These are phyloP conservation scores for Asobara japonica DNA, from an alignment of 1,140 invertebrate genomes.

Conservation along the genomic window DNA sequence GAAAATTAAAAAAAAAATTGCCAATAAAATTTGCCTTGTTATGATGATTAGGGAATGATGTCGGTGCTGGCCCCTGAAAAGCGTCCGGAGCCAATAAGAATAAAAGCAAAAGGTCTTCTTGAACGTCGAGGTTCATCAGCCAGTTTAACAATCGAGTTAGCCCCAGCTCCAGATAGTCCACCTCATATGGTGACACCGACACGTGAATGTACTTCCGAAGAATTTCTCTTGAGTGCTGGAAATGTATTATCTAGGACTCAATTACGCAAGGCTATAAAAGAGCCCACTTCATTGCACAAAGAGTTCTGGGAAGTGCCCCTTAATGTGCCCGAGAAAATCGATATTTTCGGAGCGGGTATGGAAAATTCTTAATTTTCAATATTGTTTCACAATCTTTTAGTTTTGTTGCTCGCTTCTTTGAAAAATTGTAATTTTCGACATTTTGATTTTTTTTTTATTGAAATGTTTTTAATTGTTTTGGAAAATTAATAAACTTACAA, in stretches of 20 bases:
- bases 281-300: conserved; percentile 75
- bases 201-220: conserved; percentile 70
- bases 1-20: conserved; percentile 2
- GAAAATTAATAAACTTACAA: too few relatives aligned
- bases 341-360: conserved; percentile 86
- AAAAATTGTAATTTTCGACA: too few relatives aligned
- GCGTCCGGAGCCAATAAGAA: conserved; percentile 64
- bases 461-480: too few relatives aligned
- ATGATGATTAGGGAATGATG: conserved; percentile 48
- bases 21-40: too few relatives aligned
- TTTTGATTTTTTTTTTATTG: too few relatives aligned
- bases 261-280: conserved; percentile 72
- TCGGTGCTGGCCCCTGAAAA: conserved; percentile 51
- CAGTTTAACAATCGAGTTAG: conserved; percentile 78
- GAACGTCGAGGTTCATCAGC: conserved; percentile 87
- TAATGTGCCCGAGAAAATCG: conserved; percentile 88
- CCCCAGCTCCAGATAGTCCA: conserved; percentile 65
- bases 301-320: conserved; percentile 94
- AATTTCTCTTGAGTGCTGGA: conserved; percentile 73
- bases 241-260: conserved; percentile 76
- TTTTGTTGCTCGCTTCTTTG: too few relatives aligned
- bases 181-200: conserved; percentile 64
- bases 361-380: conserved; percentile 96
- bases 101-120: conserved; percentile 74
- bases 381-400: too few relatives aligned